These are phyloP conservation scores for Budorcas taxicolor DNA, from an alignment of 2,113 vertebrate genomes.

Conservation along the genomic window DNA sequence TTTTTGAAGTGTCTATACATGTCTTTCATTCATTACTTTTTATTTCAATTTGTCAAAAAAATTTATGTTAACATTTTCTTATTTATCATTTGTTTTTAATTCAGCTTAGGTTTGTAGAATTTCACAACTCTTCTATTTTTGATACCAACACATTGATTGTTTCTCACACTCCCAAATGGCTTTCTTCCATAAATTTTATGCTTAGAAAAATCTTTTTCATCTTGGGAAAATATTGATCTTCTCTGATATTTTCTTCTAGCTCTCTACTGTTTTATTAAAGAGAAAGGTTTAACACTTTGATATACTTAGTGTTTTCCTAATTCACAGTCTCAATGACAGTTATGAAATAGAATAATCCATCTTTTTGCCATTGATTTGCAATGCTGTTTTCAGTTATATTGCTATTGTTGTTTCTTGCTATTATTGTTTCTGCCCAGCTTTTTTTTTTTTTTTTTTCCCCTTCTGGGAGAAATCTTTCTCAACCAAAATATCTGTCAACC, in stretches of 20 bases:
- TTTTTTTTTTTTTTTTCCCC: not conserved
- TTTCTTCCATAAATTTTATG: slow-evolving; percentile 11
- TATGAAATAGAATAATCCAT: not conserved
- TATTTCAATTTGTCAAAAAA: slow-evolving; percentile 18
- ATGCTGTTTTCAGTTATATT: not conserved
- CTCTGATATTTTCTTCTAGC: not conserved
- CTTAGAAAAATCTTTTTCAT: slow-evolving; percentile 11
- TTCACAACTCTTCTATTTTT: slow-evolving; percentile 23
- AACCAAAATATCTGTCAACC: not conserved
- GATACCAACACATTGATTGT: not conserved
- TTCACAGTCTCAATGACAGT: not conserved
- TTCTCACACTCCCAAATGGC: not conserved
- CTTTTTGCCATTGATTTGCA: not conserved
- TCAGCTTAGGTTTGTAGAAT: not conserved
- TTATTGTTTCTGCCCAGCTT: not conserved
- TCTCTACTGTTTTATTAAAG: not conserved
- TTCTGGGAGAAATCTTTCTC: not conserved
- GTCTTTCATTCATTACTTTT: not conserved
- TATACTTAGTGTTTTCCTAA: not conserved
- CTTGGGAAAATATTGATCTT: not conserved
- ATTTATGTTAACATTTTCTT: not conserved
- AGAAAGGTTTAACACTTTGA: not conserved
- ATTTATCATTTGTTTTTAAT: slow-evolving; percentile 1
- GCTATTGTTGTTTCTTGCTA: not conserved
- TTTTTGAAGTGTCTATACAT: not conserved